These are phyloP conservation scores for Spodoptera frugiperda DNA, from an alignment of 1,140 invertebrate genomes.

Conservation along the genomic window DNA sequence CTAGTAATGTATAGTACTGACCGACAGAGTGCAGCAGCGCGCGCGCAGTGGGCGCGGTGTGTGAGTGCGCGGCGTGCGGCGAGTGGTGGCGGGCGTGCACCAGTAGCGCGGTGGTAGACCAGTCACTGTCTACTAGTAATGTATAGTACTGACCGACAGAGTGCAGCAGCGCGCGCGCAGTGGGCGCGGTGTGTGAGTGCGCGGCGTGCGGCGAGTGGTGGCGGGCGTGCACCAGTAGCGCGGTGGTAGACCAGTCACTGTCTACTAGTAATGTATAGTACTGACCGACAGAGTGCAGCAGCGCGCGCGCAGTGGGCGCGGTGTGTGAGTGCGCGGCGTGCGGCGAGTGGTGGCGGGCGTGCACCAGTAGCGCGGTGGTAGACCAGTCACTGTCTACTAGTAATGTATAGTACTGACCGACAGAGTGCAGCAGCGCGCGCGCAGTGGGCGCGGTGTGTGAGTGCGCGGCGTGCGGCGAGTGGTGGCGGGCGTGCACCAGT, in stretches of 20 bases:
- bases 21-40: conserved; percentile 92
- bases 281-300: conserved; percentile 92
- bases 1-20: conserved; percentile 65
- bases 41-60: conserved; percentile 71
- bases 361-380: conserved; percentile 96
- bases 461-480: conserved; percentile 44
- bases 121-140: too few relatives aligned
- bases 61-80: conserved; percentile 40
- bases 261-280: too few relatives aligned
- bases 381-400: too few relatives aligned
- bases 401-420: conserved; percentile 87
- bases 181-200: conserved; percentile 53
- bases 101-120: conserved; percentile 95
- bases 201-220: conserved; percentile 68
- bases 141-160: conserved; percentile 87
- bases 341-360: conserved; percentile 87
- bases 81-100: conserved; percentile 90
- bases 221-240: conserved; percentile 93
- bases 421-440: conserved; percentile 90
- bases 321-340: conserved; percentile 43
- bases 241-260: too few relatives aligned
- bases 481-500: conserved; percentile 91
- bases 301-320: conserved; percentile 81
- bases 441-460: conserved; percentile 56
- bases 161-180: conserved; percentile 89